These are phyloP conservation scores for Macrotis lagotis DNA, from an alignment of 2,113 vertebrate species.

Conservation along the genomic window DNA sequence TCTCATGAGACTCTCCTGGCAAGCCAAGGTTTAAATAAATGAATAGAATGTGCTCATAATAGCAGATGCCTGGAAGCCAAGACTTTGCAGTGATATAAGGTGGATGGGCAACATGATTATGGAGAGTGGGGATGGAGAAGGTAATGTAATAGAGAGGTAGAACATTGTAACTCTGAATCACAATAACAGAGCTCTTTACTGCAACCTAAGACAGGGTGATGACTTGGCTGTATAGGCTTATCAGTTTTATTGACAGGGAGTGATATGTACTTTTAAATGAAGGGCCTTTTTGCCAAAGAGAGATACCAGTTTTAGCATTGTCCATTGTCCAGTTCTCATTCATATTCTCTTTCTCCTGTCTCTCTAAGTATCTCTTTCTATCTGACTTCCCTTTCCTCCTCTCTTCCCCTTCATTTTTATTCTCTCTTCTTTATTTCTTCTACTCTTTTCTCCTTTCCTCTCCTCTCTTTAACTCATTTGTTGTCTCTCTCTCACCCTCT, in stretches of 20 bases:
- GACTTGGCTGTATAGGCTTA: background rate
- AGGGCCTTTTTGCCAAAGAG: background rate
- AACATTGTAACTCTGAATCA: background rate
- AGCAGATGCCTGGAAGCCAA: constrained; percentile 49
- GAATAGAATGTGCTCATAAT: constrained; percentile 58
- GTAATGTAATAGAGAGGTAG: background rate
- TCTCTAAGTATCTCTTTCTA: background rate
- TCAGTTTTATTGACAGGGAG: background rate
- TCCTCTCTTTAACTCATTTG: background rate
- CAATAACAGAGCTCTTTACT: background rate
- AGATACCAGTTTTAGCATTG: background rate
- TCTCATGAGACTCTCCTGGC: constrained; percentile 64
- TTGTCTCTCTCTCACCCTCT: background rate
- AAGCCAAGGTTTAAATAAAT: constrained; percentile 64
- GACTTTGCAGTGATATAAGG: background rate
- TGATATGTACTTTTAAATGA: background rate
- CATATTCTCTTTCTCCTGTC: background rate
- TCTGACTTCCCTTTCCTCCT: fast-evolving
- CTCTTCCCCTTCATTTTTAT: background rate
- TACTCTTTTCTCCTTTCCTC: background rate
- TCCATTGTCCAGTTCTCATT: background rate
- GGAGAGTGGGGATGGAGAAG: background rate
- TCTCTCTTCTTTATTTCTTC: too few species aligned
- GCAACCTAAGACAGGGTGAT: background rate
- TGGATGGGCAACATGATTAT: background rate